phyloP scores from a whole-genome alignment of 1,140 invertebrate species.

The Aphelenchoides fujianensis region DNA sequence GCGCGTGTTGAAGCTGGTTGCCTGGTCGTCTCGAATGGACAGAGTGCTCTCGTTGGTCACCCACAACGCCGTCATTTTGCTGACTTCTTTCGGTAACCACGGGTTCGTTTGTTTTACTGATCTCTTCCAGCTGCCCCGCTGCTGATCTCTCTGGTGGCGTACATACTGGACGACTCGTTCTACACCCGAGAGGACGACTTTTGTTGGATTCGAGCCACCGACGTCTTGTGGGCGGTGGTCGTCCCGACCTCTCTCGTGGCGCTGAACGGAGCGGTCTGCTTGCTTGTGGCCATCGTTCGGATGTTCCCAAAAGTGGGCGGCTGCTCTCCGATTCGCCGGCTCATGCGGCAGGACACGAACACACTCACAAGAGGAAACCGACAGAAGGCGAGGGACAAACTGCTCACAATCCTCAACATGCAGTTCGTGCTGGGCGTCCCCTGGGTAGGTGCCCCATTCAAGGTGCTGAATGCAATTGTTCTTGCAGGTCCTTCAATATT shows the following conservation, averaged over 20 bases:
- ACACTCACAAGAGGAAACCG: conserved; percentile 2
- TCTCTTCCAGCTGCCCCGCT: conserved; percentile 4
- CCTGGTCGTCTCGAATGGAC: conserved; percentile 9
- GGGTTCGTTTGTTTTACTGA: conserved; percentile 2
- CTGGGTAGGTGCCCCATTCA: conserved; percentile 22
- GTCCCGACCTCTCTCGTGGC: conserved; percentile 29
- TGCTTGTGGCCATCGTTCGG: conserved; percentile 23
- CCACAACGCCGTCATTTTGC: not conserved
- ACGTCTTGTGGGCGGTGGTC: conserved; percentile 28
- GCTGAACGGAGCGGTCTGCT: conserved; percentile 25
- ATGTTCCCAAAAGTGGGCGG: conserved; percentile 32
- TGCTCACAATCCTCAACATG: conserved; percentile 15
- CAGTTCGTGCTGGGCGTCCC: conserved; percentile 30
- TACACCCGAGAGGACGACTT: conserved; percentile 30
- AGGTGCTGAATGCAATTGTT: not conserved
- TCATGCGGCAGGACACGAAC: conserved; percentile 2
- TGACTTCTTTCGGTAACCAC: conserved; percentile 3
- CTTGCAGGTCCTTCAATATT: conserved; percentile 49
- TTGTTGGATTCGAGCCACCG: conserved; percentile 37
- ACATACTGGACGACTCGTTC: conserved; percentile 24
- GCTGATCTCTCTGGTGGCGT: conserved; percentile 4
- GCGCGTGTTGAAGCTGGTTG: conserved; percentile 30
- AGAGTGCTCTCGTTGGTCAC: conserved; percentile 21
- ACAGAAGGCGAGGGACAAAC: conserved; percentile 19
- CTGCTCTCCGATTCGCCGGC: conserved; percentile 16